These are phyloP conservation scores for Spodoptera litura DNA, from an alignment of 1,140 invertebrate species.

Conservation along the genomic window DNA sequence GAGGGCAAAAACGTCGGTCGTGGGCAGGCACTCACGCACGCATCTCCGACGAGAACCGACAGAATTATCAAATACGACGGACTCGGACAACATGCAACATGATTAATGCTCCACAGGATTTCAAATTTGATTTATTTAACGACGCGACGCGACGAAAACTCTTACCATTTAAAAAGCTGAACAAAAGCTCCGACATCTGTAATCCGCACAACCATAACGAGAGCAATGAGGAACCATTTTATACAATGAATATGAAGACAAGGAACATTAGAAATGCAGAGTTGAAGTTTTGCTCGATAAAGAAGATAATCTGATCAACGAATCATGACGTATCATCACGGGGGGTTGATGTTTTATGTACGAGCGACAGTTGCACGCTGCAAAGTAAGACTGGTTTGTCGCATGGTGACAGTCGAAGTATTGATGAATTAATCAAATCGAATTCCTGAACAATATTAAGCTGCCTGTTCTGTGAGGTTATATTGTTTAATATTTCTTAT, in stretches of 20 bases:
- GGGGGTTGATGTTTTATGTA: constrained; percentile 81
- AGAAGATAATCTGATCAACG: constrained; percentile 79
- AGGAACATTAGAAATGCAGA: constrained; percentile 66
- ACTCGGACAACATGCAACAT: constrained; percentile 67
- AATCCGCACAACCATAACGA: constrained; percentile 51
- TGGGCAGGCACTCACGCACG: constrained; percentile 46
- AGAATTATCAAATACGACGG: constrained; percentile 52
- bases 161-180: constrained; percentile 50
- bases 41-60: constrained; percentile 46
- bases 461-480: too few species aligned
- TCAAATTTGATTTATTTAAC: constrained; percentile 76
- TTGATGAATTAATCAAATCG: constrained; percentile 39
- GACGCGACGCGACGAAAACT: constrained; percentile 55
- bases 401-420: constrained; percentile 12
- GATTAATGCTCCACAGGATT: constrained; percentile 72
- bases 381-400: constrained; percentile 65
- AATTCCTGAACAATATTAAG: background rate
- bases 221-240: constrained; percentile 38
- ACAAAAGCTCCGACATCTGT: constrained; percentile 53
- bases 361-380: constrained; percentile 58
- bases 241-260: constrained; percentile 53
- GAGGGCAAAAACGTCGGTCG: constrained; percentile 48
- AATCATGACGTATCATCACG: constrained; percentile 67
- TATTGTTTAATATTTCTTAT: too few species aligned
- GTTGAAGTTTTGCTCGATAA: constrained; percentile 59